phyloP scores from a whole-genome alignment of 2,797 vertebrate species.

The Tympanoctomys barrerae region DNA sequence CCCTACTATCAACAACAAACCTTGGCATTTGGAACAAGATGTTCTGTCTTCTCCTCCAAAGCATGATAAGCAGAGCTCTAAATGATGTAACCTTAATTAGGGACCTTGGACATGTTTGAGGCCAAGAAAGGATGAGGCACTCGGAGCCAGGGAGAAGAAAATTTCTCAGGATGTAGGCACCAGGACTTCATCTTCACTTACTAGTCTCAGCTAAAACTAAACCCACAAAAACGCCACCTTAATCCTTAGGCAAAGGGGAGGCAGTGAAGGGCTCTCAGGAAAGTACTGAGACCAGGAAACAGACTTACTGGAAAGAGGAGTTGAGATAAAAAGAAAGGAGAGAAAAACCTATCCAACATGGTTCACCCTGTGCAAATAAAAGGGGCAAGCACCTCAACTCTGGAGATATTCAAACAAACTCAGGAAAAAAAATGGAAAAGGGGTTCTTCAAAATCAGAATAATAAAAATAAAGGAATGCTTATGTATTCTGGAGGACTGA shows the following conservation, averaged over 20 bases:
- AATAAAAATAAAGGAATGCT: background rate
- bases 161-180: background rate
- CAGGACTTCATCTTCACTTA: background rate
- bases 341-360: background rate
- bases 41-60: background rate
- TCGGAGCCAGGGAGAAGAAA: background rate
- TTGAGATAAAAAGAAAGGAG: background rate
- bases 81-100: background rate
- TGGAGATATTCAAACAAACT: constrained; percentile 15
- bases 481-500: background rate
- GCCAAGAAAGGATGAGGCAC: background rate
- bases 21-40: background rate
- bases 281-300: background rate
- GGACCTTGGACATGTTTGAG: background rate
- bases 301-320: background rate
- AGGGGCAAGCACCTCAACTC: background rate
- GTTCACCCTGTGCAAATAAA: background rate
- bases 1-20: background rate
- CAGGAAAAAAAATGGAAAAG: background rate
- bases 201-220: background rate
- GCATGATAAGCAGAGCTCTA: background rate
- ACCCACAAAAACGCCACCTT: background rate
- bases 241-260: background rate
- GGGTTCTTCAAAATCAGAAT: constrained; percentile 36
- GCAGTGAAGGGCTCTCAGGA: background rate